Conservation (phyloP, 1,140 invertebrate species). For the Ceratina australensis region DNA sequence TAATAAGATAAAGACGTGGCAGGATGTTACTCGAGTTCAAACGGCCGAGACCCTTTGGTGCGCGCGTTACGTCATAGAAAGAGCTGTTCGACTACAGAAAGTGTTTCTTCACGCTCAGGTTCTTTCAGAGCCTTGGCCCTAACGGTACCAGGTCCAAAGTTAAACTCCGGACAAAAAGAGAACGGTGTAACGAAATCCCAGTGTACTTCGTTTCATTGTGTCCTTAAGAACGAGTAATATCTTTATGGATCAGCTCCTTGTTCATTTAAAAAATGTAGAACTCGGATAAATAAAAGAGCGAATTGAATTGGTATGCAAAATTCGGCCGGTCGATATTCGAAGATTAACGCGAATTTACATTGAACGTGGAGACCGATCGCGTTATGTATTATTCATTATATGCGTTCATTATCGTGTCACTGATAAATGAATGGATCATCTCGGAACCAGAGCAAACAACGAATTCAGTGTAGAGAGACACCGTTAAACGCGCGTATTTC, state of each 20-base stretch:
- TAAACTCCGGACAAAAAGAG: constrained; percentile 38
- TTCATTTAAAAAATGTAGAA: too few relatives aligned
- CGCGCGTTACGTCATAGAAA: constrained; percentile 55
- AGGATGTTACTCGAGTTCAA: constrained; percentile 8
- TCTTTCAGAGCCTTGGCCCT: constrained; percentile 43
- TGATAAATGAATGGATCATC: background rate
- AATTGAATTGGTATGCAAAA: background rate
- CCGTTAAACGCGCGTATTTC: constrained; percentile 76
- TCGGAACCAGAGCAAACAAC: background rate
- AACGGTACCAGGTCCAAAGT: constrained; percentile 61
- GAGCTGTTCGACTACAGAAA: constrained; percentile 53
- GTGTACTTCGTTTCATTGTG: background rate
- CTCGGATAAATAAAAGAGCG: background rate
- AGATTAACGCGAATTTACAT: background rate
- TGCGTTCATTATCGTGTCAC: background rate
- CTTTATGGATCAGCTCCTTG: too few relatives aligned
- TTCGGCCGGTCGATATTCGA: too few relatives aligned
- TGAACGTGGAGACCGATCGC: background rate
- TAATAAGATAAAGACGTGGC: background rate
- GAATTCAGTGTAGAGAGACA: constrained; percentile 47
- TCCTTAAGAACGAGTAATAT: too few relatives aligned
- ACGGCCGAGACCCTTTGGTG: constrained; percentile 47
- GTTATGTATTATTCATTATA: background rate
- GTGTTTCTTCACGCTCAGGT: constrained; percentile 59
- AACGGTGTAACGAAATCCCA: constrained; percentile 45